phyloP scores from a whole-genome alignment of 2,113 vertebrate genomes.

The Peromyscus maniculatus region DNA sequence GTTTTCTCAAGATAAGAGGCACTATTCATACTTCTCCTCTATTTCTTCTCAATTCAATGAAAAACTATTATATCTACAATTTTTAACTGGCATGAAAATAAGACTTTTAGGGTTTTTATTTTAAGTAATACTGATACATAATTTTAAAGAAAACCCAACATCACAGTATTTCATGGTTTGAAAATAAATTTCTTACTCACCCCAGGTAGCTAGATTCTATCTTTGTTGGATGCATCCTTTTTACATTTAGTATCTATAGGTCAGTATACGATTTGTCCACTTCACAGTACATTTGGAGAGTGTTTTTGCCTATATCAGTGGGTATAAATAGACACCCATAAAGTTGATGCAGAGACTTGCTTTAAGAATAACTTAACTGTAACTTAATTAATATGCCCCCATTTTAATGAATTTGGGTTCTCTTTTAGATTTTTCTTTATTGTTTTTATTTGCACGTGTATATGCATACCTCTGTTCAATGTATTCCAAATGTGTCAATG shows the following conservation, averaged over 20 bases:
- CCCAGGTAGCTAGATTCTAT: neutral
- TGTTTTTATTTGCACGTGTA: neutral
- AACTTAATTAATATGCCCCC: slow-evolving; percentile 24
- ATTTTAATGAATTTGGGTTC: neutral
- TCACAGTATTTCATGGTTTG: neutral
- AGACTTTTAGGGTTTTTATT: neutral
- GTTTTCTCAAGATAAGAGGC: slow-evolving; percentile 34
- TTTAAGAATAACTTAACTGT: neutral
- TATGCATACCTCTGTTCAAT: neutral
- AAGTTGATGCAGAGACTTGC: neutral
- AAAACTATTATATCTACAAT: neutral
- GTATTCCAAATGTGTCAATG: neutral
- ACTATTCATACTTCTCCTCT: neutral
- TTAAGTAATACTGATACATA: neutral
- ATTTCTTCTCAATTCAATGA: neutral
- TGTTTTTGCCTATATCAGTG: neutral
- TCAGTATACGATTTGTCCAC: neutral
- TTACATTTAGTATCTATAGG: neutral
- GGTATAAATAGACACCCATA: neutral
- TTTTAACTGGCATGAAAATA: slow-evolving; percentile 40
- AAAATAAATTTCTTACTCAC: neutral
- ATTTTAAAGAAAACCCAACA: neutral
- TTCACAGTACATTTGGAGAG: neutral
- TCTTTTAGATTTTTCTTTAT: neutral
- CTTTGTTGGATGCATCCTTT: neutral